Conservation (phyloP, 2,797 vertebrate species). For the Erpetoichthys calabaricus region DNA sequence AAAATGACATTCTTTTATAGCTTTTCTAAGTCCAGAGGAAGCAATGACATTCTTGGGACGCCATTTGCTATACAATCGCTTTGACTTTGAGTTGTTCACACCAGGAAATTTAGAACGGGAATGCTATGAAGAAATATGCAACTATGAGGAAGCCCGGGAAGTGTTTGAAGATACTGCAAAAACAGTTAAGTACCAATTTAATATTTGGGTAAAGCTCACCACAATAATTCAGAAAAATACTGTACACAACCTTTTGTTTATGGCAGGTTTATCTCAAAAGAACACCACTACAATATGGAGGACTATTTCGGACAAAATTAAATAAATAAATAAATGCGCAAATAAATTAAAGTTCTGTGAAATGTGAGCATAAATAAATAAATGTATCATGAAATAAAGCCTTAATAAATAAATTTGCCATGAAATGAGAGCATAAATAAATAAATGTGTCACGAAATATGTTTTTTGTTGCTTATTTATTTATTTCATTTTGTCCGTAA, state of each 20-base stretch:
- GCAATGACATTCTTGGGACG: slow-evolving; percentile 74
- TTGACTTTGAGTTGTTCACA: slow-evolving; percentile 83
- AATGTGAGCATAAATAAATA: no score
- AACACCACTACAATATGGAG: no score
- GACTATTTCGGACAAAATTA: no score
- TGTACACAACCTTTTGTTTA: background rate
- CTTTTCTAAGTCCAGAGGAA: slow-evolving; percentile 62
- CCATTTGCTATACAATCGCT: slow-evolving; percentile 74
- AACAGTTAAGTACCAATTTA: slow-evolving; percentile 56
- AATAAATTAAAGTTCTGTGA: no score
- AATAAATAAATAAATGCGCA: no score
- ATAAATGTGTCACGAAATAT: no score
- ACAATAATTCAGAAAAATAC: background rate
- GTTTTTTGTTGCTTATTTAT: no score
- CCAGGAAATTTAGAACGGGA: slow-evolving; percentile 80
- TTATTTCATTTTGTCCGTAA: no score
- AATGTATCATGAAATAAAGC: no score
- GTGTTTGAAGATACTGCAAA: slow-evolving; percentile 63
- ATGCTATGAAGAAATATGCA: slow-evolving; percentile 77
- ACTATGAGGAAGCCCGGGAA: slow-evolving; percentile 86
- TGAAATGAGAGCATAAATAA: no score
- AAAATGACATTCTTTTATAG: slow-evolving; percentile 29
- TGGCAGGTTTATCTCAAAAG: background rate
- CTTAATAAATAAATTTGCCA: no score
- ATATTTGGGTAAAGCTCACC: background rate